Evolutionary conservation across 2,888 invertebrate species (phyloP).

Genomic region (Pherbina coryleti): DNA sequence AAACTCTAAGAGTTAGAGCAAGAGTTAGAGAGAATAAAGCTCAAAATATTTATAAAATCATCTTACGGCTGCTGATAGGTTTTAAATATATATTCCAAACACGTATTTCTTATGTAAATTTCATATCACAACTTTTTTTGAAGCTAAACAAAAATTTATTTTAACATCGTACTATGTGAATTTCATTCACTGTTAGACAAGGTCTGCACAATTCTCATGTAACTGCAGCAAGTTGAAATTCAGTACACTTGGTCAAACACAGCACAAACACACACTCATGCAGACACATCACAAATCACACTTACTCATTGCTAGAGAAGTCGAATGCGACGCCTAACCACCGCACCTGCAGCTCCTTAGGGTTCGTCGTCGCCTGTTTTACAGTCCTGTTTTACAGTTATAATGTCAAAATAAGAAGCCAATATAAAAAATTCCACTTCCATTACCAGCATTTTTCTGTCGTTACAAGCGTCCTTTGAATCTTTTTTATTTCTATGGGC

Average conservation of each 20-base stretch:
- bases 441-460: constrained; percentile 40
- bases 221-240: constrained; percentile 18
- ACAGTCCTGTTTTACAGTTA: constrained; percentile 31
- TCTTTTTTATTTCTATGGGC: neutral
- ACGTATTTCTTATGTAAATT: no score
- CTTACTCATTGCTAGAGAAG: neutral
- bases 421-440: constrained; percentile 48
- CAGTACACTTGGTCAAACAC: constrained; percentile 21
- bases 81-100: no score
- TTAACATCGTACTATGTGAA: neutral
- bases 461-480: constrained; percentile 31
- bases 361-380: neutral
- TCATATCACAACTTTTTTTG: no score
- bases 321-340: neutral
- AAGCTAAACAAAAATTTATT: no score
- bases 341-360: constrained; percentile 12
- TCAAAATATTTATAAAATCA: no score
- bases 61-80: no score
- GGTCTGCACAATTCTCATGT: constrained; percentile 4
- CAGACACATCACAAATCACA: neutral
- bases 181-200: neutral
- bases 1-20: no score
- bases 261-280: neutral
- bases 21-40: no score
- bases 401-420: constrained; percentile 49